These are phyloP conservation scores for Sebastolobus alascanus DNA, from an alignment of 2,797 vertebrate genomes.

Conservation along the genomic window DNA sequence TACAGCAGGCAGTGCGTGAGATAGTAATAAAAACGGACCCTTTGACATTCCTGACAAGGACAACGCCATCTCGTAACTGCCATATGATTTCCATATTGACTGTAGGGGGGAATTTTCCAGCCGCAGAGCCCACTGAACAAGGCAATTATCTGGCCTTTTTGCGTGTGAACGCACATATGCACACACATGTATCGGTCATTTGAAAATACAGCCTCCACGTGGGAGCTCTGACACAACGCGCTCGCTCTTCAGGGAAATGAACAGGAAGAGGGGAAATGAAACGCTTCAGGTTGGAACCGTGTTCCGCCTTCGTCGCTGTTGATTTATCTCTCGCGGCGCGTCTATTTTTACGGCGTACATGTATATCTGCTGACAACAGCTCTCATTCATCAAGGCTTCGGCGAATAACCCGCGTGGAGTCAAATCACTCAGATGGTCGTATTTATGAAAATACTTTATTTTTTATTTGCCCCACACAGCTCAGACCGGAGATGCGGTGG, in stretches of 20 bases:
- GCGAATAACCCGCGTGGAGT: constrained; percentile 43
- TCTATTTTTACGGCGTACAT: constrained; percentile 58
- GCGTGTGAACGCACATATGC: constrained; percentile 35
- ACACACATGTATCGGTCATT: constrained; percentile 24
- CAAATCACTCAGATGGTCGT: constrained; percentile 44
- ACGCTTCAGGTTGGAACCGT: constrained; percentile 57
- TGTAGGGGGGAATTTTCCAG: background rate
- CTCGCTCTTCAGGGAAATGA: constrained; percentile 63
- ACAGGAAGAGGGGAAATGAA: constrained; percentile 50
- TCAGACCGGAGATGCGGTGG: constrained; percentile 36
- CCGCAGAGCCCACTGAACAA: constrained; percentile 37
- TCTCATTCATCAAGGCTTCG: constrained; percentile 47
- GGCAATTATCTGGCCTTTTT: constrained; percentile 56
- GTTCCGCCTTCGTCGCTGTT: constrained; percentile 56
- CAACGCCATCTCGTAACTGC: constrained; percentile 18
- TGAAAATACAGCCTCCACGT: background rate
- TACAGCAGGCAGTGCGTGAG: constrained; percentile 5
- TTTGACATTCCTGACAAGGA: constrained; percentile 59
- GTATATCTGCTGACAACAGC: constrained; percentile 61
- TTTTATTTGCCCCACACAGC: background rate
- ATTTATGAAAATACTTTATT: constrained; percentile 28
- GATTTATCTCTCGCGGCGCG: constrained; percentile 53
- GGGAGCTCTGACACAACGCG: constrained; percentile 9
- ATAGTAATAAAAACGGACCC: constrained; percentile 9
- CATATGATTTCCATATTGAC: constrained; percentile 55